Conservation (phyloP, 2,113 vertebrate species). For the Microtus ochrogaster region DNA sequence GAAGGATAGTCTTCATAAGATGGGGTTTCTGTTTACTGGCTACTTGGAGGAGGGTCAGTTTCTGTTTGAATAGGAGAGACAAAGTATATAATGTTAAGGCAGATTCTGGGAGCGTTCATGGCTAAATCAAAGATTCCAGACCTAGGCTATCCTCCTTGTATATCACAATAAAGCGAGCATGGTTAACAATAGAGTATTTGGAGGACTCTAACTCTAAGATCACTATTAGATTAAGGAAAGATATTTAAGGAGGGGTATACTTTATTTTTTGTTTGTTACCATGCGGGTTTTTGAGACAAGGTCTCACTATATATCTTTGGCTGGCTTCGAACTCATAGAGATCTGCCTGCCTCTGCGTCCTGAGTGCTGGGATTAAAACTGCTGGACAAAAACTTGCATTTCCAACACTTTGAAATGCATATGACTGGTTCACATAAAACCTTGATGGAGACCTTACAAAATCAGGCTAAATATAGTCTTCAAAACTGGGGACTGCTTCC, state of each 20-base stretch:
- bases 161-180: constrained; percentile 27
- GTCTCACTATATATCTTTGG: not conserved
- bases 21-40: constrained; percentile 88
- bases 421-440: constrained; percentile 18
- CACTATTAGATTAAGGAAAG: constrained; percentile 34
- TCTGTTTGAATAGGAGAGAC: constrained; percentile 85
- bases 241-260: not conserved
- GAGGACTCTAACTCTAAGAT: constrained; percentile 34
- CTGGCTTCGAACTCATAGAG: not conserved
- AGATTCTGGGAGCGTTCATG: constrained; percentile 19
- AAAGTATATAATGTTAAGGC: constrained; percentile 19
- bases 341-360: not conserved
- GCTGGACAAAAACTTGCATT: constrained; percentile 1
- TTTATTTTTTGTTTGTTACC: not conserved
- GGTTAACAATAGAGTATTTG: not conserved
- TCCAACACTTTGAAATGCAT: constrained; percentile 46
- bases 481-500: not conserved
- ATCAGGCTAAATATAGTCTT: not conserved
- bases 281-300: not conserved
- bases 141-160: constrained; percentile 10
- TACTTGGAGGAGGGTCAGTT: constrained; percentile 90
- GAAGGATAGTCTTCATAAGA: not conserved
- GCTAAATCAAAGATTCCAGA: constrained; percentile 40
- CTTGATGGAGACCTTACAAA: not conserved
- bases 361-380: not conserved